Percentiles rank a stretch among this genome's conserved stretches.
Conservation (phyloP, 2,113 vertebrate species). For the Todiramphus saurophagus region DNA sequence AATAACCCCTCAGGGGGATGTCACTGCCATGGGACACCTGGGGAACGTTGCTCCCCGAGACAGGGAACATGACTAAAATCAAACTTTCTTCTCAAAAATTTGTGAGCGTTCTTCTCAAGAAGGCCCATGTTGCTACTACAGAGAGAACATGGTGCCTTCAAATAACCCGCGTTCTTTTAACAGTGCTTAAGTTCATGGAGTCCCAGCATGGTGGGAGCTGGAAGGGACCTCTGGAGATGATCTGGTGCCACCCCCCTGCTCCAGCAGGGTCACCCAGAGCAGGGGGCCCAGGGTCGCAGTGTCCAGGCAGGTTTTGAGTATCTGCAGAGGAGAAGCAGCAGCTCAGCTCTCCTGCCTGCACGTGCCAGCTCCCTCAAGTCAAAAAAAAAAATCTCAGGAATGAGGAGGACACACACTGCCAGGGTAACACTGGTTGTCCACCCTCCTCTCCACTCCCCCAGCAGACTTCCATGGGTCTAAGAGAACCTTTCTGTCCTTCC, state of each 20-base stretch:
- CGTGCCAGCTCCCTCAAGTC: background rate
- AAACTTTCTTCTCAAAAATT: background rate
- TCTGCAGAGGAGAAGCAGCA: too few species aligned
- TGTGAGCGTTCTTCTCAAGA: background rate
- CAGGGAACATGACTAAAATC: rapidly evolving
- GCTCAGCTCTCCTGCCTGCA: background rate
- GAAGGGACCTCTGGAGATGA: too few species aligned
- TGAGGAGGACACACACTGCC: rapidly evolving
- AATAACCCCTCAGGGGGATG: background rate
- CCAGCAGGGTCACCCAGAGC: too few species aligned
- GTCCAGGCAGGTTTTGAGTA: too few species aligned
- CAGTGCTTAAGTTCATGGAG: background rate
- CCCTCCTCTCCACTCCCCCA: background rate
- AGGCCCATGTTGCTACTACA: rapidly evolving
- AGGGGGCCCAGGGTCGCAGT: too few species aligned
- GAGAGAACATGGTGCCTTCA: background rate
- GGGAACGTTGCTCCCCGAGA: background rate
- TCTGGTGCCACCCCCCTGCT: too few species aligned
- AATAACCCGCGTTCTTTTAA: too few species aligned
- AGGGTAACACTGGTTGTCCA: background rate
- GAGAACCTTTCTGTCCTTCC: background rate
- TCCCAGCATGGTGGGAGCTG: too few species aligned
- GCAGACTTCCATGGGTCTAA: background rate
- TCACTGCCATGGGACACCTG: rapidly evolving
- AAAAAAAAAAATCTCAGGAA: background rate